Conservation (phyloP, 2,797 vertebrate genomes). For the Muscicapa striata region DNA sequence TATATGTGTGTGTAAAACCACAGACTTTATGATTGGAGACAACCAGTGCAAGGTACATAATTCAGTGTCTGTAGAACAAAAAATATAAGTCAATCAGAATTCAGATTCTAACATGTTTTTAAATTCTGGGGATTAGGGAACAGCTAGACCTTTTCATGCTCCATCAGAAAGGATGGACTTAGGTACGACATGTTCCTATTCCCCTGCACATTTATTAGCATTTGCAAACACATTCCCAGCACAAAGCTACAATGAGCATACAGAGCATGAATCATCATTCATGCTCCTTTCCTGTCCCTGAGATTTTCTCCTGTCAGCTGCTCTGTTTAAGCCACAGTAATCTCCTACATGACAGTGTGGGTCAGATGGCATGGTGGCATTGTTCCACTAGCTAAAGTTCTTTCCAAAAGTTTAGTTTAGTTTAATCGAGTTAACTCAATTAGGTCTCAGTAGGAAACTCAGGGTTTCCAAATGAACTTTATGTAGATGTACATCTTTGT, state of each 20-base stretch:
- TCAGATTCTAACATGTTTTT: neutral
- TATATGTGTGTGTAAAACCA: neutral
- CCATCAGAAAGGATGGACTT: neutral
- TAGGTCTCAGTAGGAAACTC: neutral
- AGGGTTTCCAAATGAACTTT: neutral
- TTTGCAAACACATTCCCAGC: neutral
- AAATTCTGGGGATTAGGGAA: neutral
- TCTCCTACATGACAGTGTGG: neutral
- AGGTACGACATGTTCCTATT: neutral
- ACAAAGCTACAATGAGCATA: neutral
- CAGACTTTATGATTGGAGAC: neutral
- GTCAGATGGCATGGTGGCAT: neutral
- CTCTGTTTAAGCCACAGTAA: neutral
- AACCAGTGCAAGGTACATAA: neutral
- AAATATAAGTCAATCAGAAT: neutral
- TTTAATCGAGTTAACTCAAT: neutral
- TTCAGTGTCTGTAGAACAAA: neutral
- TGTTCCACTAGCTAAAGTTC: neutral
- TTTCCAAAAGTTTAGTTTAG: neutral
- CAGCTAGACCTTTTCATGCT: neutral
- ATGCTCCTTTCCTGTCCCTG: neutral
- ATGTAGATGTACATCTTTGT: neutral
- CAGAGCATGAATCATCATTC: neutral
- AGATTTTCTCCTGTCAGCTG: neutral
- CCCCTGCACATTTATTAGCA: neutral